Evolutionary conservation across 2,113 vertebrate genomes (phyloP).

Genomic region (Hemiprocne comata): DNA sequence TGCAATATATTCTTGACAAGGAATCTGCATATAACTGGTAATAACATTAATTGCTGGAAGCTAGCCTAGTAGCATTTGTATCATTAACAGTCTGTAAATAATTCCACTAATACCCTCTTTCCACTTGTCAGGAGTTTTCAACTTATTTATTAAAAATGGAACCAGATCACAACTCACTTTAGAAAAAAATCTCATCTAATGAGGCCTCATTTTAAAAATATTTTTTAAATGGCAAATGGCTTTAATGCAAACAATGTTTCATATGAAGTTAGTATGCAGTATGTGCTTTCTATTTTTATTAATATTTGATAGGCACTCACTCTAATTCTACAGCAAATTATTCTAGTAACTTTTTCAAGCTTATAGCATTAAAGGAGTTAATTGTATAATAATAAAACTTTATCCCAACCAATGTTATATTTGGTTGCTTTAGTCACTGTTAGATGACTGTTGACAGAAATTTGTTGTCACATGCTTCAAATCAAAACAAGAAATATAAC

Average conservation of each 20-base stretch:
- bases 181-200: neutral
- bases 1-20: neutral
- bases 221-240: neutral
- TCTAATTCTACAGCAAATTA: neutral
- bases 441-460: neutral
- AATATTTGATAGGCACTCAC: neutral
- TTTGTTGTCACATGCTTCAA: neutral
- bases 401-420: neutral
- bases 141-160: neutral
- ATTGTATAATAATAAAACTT: neutral
- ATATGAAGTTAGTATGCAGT: neutral
- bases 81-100: neutral
- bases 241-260: neutral
- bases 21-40: neutral
- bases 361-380: neutral
- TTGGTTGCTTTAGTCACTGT: neutral
- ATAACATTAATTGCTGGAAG: neutral
- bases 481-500: neutral
- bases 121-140: neutral
- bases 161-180: neutral
- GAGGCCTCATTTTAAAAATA: neutral
- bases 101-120: neutral
- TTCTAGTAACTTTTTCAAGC: neutral
- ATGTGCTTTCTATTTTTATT: neutral
- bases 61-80: neutral